Evolutionary conservation across 2,113 vertebrate species (phyloP).

Genomic region (Lepisosteus oculatus): DNA sequence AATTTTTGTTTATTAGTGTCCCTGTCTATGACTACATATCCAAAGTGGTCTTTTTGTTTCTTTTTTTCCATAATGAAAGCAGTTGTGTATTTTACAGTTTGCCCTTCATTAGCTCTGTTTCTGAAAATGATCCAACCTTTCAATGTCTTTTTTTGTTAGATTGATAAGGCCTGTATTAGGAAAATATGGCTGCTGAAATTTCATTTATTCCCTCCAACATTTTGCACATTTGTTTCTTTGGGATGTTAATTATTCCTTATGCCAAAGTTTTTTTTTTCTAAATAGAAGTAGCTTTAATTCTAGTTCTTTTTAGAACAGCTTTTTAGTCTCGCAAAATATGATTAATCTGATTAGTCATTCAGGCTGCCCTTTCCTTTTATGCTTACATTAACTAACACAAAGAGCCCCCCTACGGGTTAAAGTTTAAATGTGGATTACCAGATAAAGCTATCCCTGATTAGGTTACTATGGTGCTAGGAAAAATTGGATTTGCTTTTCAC

Average conservation of each 20-base stretch:
- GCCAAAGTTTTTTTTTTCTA: conserved; percentile 47
- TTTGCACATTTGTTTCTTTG: conserved; percentile 31
- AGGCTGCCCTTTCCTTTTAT: conserved; percentile 80
- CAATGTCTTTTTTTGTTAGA: conserved; percentile 47
- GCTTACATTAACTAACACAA: conserved; percentile 97
- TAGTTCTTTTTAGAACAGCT: conserved; percentile 81
- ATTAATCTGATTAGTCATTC: conserved; percentile 98
- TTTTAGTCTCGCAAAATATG: conserved; percentile 88
- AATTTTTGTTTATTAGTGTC: conserved; percentile 44
- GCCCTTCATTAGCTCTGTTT: conserved; percentile 42
- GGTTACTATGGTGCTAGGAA: conserved; percentile 82
- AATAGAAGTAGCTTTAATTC: conserved; percentile 78
- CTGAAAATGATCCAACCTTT: conserved; percentile 47
- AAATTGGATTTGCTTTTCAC: conserved; percentile 84
- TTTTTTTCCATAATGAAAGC: conserved; percentile 31
- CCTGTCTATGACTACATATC: conserved; percentile 33
- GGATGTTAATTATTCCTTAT: conserved; percentile 56
- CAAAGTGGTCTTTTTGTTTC: conserved; percentile 40
- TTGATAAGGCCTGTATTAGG: conserved; percentile 39
- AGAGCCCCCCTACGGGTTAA: conserved; percentile 97
- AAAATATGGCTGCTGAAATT: conserved; percentile 57
- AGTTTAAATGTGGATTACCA: conserved; percentile 99
- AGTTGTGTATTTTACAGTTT: conserved; percentile 41
- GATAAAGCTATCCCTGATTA: conserved; percentile 92
- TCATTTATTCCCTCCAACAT: conserved; percentile 61